Conservation (phyloP, 2,797 vertebrate species). For the Pteronotus mesoamericanus region DNA sequence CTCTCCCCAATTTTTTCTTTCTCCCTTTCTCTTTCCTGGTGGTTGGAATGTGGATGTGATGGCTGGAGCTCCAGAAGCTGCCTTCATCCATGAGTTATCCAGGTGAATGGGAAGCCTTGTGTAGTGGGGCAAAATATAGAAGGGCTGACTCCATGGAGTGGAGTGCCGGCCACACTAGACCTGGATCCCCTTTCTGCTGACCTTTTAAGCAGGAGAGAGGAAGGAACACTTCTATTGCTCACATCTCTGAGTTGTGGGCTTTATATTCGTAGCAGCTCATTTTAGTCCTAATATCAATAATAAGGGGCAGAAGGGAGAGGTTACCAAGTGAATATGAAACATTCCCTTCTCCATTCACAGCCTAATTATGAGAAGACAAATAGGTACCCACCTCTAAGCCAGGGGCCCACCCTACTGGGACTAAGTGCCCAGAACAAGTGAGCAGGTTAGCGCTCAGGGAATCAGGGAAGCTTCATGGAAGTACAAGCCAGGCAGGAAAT, state of each 20-base stretch:
- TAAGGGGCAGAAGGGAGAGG: too few relatives aligned
- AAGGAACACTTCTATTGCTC: background rate
- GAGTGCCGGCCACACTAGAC: background rate
- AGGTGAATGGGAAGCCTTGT: background rate
- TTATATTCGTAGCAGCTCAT: background rate
- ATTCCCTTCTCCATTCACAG: background rate
- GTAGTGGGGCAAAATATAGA: rapidly evolving
- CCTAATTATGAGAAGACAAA: background rate
- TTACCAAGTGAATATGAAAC: background rate
- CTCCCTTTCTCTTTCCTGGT: background rate
- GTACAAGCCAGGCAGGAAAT: background rate
- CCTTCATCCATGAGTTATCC: background rate
- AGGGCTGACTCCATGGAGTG: background rate
- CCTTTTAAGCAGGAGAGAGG: background rate
- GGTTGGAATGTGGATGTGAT: background rate
- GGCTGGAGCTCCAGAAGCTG: background rate
- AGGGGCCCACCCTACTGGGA: rapidly evolving
- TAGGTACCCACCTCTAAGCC: rapidly evolving
- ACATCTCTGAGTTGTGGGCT: background rate
- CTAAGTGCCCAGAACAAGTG: background rate
- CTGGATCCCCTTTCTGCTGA: background rate
- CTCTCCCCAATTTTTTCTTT: background rate
- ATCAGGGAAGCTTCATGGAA: background rate
- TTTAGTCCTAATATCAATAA: background rate
- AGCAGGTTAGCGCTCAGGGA: background rate